Base-by-base conservation (phyloP, 2,888 invertebrate genomes). In the Archips xylosteana region DNA sequence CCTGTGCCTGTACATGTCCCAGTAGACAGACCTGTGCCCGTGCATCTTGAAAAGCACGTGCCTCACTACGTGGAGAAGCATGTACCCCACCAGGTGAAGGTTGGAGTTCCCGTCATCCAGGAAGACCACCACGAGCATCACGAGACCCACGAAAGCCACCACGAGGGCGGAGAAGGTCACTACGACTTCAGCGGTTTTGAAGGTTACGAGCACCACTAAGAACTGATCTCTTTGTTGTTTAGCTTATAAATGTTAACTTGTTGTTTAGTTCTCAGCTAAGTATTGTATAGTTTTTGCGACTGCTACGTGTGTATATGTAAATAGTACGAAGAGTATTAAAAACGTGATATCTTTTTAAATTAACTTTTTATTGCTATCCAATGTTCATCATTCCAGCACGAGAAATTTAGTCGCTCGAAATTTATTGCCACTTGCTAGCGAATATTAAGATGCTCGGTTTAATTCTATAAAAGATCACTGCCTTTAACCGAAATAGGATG, bases 41-140 rank as follows among this genome's bases (percentile, higher is more conserved):
- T 95, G 42, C 95, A 95, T n/a, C 95, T 96, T 45, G 96, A 96
- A 79, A 96, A 96, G 81, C 96, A 96, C 77, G 96, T 97, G 49
- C 96, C 97, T 0, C 95, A 96, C 81, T 95, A 95, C 10, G 94
- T 96, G 0, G 96, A 96, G 80, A 96, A 96, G 83, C 95, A 95
- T 71, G 95, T 97, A 69, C 96, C 96, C 47, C 96, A 96, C 81
- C 94, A 95, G 62, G 96, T 97, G 42, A 97, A 97, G 87, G 96
- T 97, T 70, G 96, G 96, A 3, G 96, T 96, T 47, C 96, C 96
- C 36, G 94, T 96, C 23, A 92, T 96, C 42, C 95, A 90, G 54
- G 81, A 84, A 6, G 78, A 78, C 80, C 68, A 77, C n/a, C 84
- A 91, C 3, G 85, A 81, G 70, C 82, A 81, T 23, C 83, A 88